Conservation (phyloP, 1,140 invertebrate genomes). For the Tetramorium alpestre region DNA sequence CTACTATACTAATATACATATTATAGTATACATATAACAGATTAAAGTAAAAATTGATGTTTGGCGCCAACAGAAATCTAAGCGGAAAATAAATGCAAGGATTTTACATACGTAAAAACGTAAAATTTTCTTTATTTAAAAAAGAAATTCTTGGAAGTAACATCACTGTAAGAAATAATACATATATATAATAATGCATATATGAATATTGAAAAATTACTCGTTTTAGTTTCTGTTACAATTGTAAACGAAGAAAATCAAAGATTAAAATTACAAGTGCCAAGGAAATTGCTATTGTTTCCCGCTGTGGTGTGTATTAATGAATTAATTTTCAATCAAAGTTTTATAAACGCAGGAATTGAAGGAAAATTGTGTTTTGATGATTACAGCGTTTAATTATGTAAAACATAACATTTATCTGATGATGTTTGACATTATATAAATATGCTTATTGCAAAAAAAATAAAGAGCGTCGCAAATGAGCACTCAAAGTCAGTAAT, state of each 20-base stretch:
- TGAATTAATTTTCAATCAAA: background rate
- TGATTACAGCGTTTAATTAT: background rate
- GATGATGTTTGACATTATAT: background rate
- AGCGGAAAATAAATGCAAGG: background rate
- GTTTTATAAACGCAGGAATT: background rate
- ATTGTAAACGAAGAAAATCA: background rate
- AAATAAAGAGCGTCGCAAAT: conserved; percentile 19
- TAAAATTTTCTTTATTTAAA: background rate
- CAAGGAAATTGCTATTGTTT: background rate
- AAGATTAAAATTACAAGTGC: background rate
- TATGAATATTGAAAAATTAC: background rate
- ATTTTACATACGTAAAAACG: background rate
- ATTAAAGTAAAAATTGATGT: background rate
- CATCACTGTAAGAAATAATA: background rate
- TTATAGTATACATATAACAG: background rate
- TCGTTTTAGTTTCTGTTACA: background rate
- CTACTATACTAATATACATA: no score
- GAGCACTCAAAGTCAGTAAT: conserved; percentile 20
- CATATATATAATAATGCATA: background rate
- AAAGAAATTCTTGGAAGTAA: background rate
- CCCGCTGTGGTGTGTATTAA: background rate
- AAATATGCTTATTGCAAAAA: conserved; percentile 48
- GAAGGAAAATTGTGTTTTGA: background rate
- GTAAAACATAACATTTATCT: no score
- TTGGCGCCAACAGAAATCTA: background rate